Evolutionary conservation across 37 sponge, comb jelly and placozoan genomes (phyloP), one percentile per base, ranked within the genome.

Genomic region (Theonella swinhoei): DNA sequence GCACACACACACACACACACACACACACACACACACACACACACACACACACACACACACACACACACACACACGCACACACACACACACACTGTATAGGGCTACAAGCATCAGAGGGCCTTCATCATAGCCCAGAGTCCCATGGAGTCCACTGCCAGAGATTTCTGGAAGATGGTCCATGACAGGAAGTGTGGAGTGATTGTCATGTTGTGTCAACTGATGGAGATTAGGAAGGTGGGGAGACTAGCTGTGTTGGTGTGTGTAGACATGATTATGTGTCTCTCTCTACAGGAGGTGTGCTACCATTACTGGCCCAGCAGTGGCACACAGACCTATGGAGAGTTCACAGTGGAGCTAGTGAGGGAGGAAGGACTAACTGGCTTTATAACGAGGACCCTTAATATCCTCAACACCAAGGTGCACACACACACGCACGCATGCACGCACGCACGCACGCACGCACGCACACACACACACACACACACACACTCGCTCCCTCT

Each of bases 231-330:
- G 54, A 47, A 47, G 54, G 54, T 36, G 39, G 72, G 36, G 36
- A 35, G 24, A 31, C 72, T 20, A 71, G 72, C n/a, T 2, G 72
- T 38, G 34, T 33, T 71, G 72, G 35, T 2, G 41, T 71, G 41
- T 31, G 31, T n/a, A 36, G 33, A 7, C 7, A 17, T 7, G 54
- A 7, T 17, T 47, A 14, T 47, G 54, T 47, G 54, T 47, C 11
- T 47, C 11, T 47, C 11, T 75, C 4, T 42, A 4, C 58, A 75
- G 76, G 60, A 75, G 26, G 24, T 70, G 67, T 84, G 91, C 41
- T 70, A 33, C 39, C 83, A 81, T 61, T 95, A 95, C 86, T 95
- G 95, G 95, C 89, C 92, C n/a, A 64, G 63, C 0, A 39, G 24
- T 72, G 94, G 86, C 1, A 24, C 58, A 5, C 30, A n/a, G 5